phyloP scores from a whole-genome alignment of 2,888 invertebrate species.

The Mythimna albipuncta region DNA sequence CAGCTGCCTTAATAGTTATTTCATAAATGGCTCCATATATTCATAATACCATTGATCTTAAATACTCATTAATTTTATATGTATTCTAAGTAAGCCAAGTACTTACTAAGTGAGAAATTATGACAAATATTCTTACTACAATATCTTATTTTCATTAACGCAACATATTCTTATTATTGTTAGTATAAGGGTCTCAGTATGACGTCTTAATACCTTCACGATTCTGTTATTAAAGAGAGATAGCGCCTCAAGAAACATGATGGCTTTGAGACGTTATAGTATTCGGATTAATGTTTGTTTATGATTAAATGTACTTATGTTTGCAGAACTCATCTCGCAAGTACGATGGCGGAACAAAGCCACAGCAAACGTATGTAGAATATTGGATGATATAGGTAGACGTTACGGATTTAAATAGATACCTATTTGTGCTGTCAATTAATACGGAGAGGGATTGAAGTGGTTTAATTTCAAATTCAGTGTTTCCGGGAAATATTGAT shows the following conservation, averaged over 20 bases:
- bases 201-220: no score
- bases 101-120: slow-evolving; percentile 24
- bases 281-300: slow-evolving; percentile 38
- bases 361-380: slow-evolving; percentile 35
- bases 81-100: background rate
- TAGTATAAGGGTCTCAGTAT: slow-evolving; percentile 19
- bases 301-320: slow-evolving; percentile 50
- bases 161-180: slow-evolving; percentile 34
- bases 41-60: slow-evolving; percentile 1
- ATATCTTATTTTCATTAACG: slow-evolving; percentile 21
- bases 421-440: slow-evolving; percentile 21
- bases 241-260: no score
- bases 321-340: slow-evolving; percentile 43
- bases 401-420: slow-evolving; percentile 18
- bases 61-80: slow-evolving; percentile 11
- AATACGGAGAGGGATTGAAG: slow-evolving; percentile 2
- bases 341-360: slow-evolving; percentile 41
- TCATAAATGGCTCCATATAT: no score
- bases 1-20: no score
- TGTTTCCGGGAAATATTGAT: slow-evolving; percentile 16
- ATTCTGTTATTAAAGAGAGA: no score
- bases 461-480: slow-evolving; percentile 8
- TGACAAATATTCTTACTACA: slow-evolving; percentile 19
- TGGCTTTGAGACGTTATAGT: no score
- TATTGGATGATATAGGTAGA: slow-evolving; percentile 19